Conservation (phyloP, 1,140 invertebrate genomes). For the Drosophila repleta region DNA sequence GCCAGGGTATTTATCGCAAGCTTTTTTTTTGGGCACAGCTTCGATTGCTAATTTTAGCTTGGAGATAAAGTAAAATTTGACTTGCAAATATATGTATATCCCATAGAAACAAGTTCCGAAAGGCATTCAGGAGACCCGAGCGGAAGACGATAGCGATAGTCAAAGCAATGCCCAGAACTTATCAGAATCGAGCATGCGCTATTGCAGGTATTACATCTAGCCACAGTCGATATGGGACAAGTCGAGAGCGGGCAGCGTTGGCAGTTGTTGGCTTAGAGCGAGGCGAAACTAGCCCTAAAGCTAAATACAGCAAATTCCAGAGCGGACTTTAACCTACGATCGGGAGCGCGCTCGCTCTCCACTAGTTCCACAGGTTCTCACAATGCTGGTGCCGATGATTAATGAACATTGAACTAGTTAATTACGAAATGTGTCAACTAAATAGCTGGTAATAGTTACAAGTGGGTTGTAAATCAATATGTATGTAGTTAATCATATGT, state of each 20-base stretch:
- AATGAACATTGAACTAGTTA: slow-evolving; percentile 34
- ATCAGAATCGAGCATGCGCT: too few relatives aligned
- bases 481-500: neutral
- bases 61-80: neutral
- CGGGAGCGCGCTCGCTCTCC: neutral
- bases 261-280: slow-evolving; percentile 28
- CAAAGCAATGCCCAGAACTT: too few relatives aligned
- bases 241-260: slow-evolving; percentile 19
- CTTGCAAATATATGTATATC: neutral
- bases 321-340: slow-evolving; percentile 35
- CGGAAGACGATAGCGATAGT: too few relatives aligned
- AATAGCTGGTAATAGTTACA: neutral
- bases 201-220: too few relatives aligned
- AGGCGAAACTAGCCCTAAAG: slow-evolving; percentile 24
- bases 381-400: slow-evolving; percentile 23
- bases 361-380: neutral
- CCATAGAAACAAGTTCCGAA: too few relatives aligned
- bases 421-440: slow-evolving; percentile 28
- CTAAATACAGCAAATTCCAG: slow-evolving; percentile 31
- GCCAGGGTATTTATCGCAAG: too few relatives aligned
- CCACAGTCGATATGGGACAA: neutral
- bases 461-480: neutral
- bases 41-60: slow-evolving; percentile 3
- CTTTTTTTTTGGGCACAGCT: too few relatives aligned
- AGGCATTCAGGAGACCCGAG: too few relatives aligned